phyloP scores from a whole-genome alignment of 2,888 invertebrate species.

The Leptinotarsa rubiginosa region DNA sequence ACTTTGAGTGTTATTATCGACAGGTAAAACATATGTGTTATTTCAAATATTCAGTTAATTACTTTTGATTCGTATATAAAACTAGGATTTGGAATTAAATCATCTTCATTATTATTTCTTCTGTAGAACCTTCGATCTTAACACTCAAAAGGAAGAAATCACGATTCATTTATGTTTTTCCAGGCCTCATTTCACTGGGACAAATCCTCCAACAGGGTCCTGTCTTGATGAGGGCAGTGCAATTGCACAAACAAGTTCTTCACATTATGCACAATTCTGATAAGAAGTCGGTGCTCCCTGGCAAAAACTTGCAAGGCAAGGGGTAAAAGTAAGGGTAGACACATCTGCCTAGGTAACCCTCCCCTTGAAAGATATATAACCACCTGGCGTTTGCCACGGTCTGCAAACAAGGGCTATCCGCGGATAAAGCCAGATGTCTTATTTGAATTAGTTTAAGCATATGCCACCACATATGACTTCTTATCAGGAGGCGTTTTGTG shows the following conservation, averaged over 20 bases:
- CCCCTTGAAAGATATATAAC: conserved; percentile 65
- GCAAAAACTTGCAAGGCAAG: conserved; percentile 58
- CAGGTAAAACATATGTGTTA: too few species aligned
- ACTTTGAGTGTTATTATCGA: too few species aligned
- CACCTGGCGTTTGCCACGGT: conserved; percentile 67
- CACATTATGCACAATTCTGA: conserved; percentile 44
- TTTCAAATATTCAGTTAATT: too few species aligned
- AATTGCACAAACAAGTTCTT: conserved; percentile 34
- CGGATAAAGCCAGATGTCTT: conserved; percentile 57
- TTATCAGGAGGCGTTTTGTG: conserved; percentile 48
- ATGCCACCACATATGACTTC: conserved; percentile 56
- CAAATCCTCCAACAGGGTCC: not conserved
- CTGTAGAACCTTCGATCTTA: too few species aligned
- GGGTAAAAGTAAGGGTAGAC: conserved; percentile 57
- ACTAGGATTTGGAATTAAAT: too few species aligned
- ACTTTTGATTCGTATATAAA: too few species aligned
- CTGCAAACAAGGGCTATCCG: conserved; percentile 64
- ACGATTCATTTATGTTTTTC: too few species aligned
- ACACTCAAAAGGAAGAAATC: too few species aligned
- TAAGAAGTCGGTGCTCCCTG: conserved; percentile 52
- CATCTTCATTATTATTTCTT: too few species aligned
- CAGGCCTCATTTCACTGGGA: not conserved
- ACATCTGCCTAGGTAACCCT: conserved; percentile 65
- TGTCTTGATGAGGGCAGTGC: conserved; percentile 25
- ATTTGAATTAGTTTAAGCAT: conserved; percentile 56